Evolutionary conservation across 2,113 vertebrate genomes (phyloP).

Genomic region (Pipa parva): DNA sequence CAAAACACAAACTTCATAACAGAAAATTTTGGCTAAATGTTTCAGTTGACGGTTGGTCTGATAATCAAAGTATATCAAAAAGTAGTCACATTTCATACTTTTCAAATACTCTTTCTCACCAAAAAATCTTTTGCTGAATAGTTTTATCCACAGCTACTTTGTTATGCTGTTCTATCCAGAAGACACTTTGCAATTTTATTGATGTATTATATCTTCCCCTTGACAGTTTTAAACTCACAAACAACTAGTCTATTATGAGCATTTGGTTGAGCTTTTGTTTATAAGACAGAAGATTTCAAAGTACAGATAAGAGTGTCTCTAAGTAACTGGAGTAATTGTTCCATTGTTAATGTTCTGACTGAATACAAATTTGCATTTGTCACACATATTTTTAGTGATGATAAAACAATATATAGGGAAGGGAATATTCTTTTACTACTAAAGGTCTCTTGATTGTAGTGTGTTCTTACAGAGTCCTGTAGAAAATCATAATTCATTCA

Average conservation of each 20-base stretch:
- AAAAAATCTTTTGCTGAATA: conserved; percentile 5
- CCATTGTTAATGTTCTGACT: conserved; percentile 24
- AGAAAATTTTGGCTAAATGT: background rate
- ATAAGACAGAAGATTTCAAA: conserved; percentile 24
- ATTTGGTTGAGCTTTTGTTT: conserved; percentile 27
- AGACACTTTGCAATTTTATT: conserved; percentile 30
- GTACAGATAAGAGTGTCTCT: conserved; percentile 19
- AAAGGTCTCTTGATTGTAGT: conserved; percentile 18
- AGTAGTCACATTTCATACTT: background rate
- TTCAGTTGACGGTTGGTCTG: background rate
- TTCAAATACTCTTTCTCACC: background rate
- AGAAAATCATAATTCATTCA: conserved; percentile 21
- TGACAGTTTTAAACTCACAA: conserved; percentile 37
- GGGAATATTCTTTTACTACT: background rate
- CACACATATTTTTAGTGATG: conserved; percentile 20
- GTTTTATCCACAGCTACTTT: conserved; percentile 14
- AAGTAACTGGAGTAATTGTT: conserved; percentile 35
- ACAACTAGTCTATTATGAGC: conserved; percentile 33
- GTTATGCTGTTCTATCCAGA: conserved; percentile 11
- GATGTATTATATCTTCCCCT: conserved; percentile 33
- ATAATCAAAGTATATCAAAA: background rate
- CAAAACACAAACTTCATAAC: too few species aligned
- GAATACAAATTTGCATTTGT: conserved; percentile 27
- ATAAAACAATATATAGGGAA: conserved; percentile 11
- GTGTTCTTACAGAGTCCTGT: conserved; percentile 6